Evolutionary conservation across 2,113 vertebrate species (phyloP).

Genomic region (Corythornis cristatus): DNA sequence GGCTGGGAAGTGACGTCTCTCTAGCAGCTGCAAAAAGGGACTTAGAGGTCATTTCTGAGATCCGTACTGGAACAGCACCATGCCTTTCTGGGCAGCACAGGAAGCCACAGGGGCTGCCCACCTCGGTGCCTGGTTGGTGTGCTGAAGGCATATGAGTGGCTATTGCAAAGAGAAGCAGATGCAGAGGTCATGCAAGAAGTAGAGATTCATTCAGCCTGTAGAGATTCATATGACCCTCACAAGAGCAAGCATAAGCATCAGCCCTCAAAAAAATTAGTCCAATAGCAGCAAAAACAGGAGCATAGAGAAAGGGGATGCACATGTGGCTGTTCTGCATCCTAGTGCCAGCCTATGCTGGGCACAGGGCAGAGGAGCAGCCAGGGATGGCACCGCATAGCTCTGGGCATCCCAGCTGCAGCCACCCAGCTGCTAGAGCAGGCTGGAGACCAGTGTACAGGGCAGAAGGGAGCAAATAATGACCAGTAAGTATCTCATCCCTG

Average conservation of each 20-base stretch:
- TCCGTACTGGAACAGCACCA: fast-evolving
- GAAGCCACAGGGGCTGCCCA: fast-evolving
- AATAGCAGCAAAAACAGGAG: background rate
- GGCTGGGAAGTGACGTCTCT: background rate
- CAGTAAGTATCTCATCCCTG: fast-evolving
- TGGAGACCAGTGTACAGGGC: fast-evolving
- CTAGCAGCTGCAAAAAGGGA: background rate
- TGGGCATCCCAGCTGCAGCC: background rate
- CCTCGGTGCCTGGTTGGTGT: background rate
- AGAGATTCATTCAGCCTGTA: background rate
- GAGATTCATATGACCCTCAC: background rate
- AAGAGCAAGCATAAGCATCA: fast-evolving
- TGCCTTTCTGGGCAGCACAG: background rate
- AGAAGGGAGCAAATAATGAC: background rate
- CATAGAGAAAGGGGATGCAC: fast-evolving
- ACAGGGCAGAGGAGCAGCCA: background rate
- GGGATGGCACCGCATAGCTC: background rate
- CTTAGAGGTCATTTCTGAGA: background rate
- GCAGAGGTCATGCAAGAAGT: fast-evolving
- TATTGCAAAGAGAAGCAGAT: background rate
- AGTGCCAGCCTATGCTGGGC: background rate
- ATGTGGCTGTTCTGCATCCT: background rate
- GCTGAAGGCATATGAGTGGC: fast-evolving
- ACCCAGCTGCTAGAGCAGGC: background rate
- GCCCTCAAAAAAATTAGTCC: fast-evolving